Evolutionary conservation across 2,797 vertebrate genomes (phyloP), one percentile per base, ranked within the genome.

Genomic region (Luscinia megarhynchos): DNA sequence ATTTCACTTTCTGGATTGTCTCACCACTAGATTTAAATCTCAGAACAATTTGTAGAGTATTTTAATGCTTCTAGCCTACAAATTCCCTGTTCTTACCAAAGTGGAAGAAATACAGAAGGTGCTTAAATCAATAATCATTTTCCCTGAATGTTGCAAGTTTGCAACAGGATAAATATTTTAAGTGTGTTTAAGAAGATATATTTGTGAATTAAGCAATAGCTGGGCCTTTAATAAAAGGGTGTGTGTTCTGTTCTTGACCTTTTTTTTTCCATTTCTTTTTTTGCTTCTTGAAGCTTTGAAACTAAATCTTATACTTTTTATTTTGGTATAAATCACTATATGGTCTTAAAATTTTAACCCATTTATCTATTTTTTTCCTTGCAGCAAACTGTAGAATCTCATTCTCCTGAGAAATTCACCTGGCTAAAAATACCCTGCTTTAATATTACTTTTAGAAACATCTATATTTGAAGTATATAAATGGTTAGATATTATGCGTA

Each of bases 361-460:
- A 19, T 59, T 85, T 7, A 13, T 84, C 66, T 34, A 1, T 36
- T 20, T 92, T 93, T 84, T 92, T 66, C 59, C 45, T 75, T 76
- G 59, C 54, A 70, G 53, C 46, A 43, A 76, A 84, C 51, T 82
- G 43, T 54, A 95, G 81, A 94, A 91, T 84, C 61, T 91, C 57
- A 51, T 93, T 95, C 90, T 82, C 41, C 78, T 90, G 86, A 95
- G 95, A 96, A 96, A 81, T 95, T 96, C 94, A 98, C 96, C 96
- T 97, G 96, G 55, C 95, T 97, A 97, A 98, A 98, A 98, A 97
- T 97, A 97, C 30, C 54, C 81, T 30, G 12, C 75, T 93, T 95
- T 78, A 86, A 48, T 89, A 87, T 73, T 97, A 97, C 96, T 96
- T 97, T 97, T 96, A 97, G 97, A 81, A 95, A 70, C 48, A 50